Conservation (phyloP, 2,797 vertebrate genomes). For the Numenius phaeopus region DNA sequence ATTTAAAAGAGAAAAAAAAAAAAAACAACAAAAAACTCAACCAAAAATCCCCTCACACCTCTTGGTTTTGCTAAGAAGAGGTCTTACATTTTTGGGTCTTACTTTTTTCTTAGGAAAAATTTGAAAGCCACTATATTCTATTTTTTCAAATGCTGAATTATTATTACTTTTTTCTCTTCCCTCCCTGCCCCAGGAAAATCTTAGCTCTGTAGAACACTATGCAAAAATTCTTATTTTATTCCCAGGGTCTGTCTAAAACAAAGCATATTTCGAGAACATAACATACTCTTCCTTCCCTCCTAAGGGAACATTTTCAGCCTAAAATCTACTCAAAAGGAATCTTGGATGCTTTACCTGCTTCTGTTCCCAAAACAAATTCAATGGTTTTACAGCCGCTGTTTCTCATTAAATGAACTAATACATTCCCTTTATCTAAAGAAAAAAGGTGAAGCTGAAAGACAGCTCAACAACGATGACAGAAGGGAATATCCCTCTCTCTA, state of each 20-base stretch:
- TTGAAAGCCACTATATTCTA: neutral
- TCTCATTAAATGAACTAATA: neutral
- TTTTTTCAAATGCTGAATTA: neutral
- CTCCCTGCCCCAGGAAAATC: neutral
- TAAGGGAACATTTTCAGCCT: neutral
- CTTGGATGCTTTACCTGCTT: constrained; percentile 31
- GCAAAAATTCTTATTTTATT: neutral
- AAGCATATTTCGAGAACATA: neutral
- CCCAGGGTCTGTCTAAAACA: neutral
- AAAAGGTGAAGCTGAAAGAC: neutral
- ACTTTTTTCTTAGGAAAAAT: neutral
- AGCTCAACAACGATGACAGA: neutral
- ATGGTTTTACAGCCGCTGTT: neutral
- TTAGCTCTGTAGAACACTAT: neutral
- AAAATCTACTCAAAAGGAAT: neutral
- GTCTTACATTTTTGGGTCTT: neutral
- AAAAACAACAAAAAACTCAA: too few relatives aligned
- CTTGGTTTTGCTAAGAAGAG: neutral
- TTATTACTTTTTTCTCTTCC: neutral
- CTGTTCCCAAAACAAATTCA: constrained; percentile 6
- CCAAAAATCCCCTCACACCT: neutral
- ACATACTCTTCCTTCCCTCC: constrained; percentile 1
- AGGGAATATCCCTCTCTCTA: neutral
- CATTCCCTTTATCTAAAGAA: neutral
- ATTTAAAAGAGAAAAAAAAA: neutral